These are phyloP conservation scores for Pipa parva DNA, from an alignment of 2,113 vertebrate genomes.

Conservation along the genomic window DNA sequence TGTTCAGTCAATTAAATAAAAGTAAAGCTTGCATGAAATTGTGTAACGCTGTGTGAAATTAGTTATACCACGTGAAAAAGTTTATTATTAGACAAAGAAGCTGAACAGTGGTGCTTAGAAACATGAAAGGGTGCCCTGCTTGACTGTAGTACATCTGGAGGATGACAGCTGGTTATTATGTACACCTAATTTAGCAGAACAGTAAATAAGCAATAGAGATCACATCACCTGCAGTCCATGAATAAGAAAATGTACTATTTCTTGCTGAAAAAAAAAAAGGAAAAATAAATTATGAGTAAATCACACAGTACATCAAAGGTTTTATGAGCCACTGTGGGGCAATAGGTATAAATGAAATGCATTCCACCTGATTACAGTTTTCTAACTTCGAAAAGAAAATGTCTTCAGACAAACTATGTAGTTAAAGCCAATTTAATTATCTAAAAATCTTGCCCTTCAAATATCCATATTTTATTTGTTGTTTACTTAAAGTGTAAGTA, in stretches of 20 bases:
- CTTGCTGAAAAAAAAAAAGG: slow-evolving; percentile 39
- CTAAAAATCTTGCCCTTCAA: too few species aligned
- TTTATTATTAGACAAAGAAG: slow-evolving; percentile 45
- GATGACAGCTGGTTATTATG: slow-evolving; percentile 65
- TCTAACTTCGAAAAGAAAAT: neutral
- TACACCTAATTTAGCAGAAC: slow-evolving; percentile 63
- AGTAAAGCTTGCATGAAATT: slow-evolving; percentile 63
- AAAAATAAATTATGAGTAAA: slow-evolving; percentile 51
- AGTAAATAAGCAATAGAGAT: slow-evolving; percentile 41
- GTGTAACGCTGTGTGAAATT: slow-evolving; percentile 52
- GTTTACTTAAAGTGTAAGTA: too few species aligned
- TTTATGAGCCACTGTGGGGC: neutral
- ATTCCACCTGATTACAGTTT: slow-evolving; percentile 45
- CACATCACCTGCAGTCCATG: slow-evolving; percentile 53
- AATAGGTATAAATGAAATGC: slow-evolving; percentile 37
- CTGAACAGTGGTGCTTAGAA: slow-evolving; percentile 31
- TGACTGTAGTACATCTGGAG: slow-evolving; percentile 57
- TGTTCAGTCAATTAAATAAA: slow-evolving; percentile 47
- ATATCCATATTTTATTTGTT: too few species aligned
- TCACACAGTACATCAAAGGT: slow-evolving; percentile 27
- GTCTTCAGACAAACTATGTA: too few species aligned
- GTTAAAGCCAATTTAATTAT: too few species aligned
- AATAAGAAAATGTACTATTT: slow-evolving; percentile 56
- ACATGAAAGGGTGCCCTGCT: slow-evolving; percentile 52
- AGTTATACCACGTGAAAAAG: slow-evolving; percentile 49